A percentile compares a stretch with the other conserved stretches of the same genome.
phyloP scores from a whole-genome alignment of 37 sponge, comb jelly and placozoan genomes.

The Corticium candelabrum region DNA sequence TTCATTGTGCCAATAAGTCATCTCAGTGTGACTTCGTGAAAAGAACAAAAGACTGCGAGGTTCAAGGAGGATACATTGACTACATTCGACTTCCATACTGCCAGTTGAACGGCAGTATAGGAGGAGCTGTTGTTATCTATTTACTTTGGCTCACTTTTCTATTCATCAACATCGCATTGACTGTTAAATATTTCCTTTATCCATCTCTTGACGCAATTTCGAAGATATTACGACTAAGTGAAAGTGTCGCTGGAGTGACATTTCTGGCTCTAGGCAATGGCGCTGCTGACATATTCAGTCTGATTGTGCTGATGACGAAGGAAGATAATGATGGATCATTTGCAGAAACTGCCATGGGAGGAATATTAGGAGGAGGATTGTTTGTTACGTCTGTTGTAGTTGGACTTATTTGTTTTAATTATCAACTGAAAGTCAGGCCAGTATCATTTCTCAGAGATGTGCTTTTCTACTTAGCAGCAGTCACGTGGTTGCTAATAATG shows the following conservation, averaged over 20 bases:
- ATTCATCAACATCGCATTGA: constrained; percentile 19
- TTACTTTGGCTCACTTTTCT: constrained; percentile 23
- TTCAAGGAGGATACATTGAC: constrained; percentile 17
- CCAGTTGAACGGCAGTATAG: neutral
- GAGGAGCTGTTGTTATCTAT: constrained; percentile 15
- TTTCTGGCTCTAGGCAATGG: constrained; percentile 41
- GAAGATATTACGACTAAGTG: constrained; percentile 16
- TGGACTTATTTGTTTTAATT: neutral
- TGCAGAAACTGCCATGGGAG: constrained; percentile 9
- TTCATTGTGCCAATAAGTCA: neutral
- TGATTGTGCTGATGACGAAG: constrained; percentile 11
- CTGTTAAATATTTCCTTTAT: constrained; percentile 26
- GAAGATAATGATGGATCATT: neutral
- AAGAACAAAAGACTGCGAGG: constrained; percentile 1
- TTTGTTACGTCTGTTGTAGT: constrained; percentile 5
- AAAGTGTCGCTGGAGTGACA: constrained; percentile 37
- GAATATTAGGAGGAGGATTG: neutral
- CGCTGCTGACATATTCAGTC: constrained; percentile 36
- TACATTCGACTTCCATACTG: constrained; percentile 28
- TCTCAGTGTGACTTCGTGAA: constrained; percentile 15
- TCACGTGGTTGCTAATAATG: constrained; percentile 1
- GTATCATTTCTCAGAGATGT: neutral
- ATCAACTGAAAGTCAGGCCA: neutral
- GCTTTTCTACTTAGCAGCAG: neutral
- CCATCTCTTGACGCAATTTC: constrained; percentile 27